Evolutionary conservation across 2,888 invertebrate species (phyloP), one percentile per base, ranked within the genome.

Genomic region (Lymantria dispar): DNA sequence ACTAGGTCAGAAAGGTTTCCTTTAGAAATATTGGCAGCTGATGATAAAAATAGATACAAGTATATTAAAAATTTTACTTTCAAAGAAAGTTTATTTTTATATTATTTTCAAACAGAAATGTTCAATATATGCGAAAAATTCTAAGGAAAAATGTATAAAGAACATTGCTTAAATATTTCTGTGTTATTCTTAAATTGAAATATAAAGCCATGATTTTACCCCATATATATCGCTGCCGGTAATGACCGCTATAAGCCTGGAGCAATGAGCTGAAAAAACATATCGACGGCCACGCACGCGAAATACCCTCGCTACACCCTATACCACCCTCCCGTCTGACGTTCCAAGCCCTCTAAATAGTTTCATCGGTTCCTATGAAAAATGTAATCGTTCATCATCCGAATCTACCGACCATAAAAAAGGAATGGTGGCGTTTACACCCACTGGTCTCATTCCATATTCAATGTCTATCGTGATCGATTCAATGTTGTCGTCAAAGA

Each of bases 231-330:
- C 80, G 71, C 69, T 72, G 67, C 65, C 84, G 81, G 83, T 86
- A 87, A 89, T 84, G 87, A 84, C 77, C 78, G 65, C 82, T 73
- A 85, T 87, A 86, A 85, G 83, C 79, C 78, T 68, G 64, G 63
- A 76, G 85, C 85, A 86, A 87, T 87, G 87, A 84, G 78, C 78
- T 76, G 85, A 78, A 81, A 84, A 87, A 85, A 78, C 79, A 76
- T 78, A 80, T 80, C 69, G 77, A 58, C 70, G 73, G 69, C 76
- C 70, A 78, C 78, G 76, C 76, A 74, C 74, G 73, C 77, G 70
- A 69, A 71, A 68, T 51, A 54, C 59, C 48, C 48, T 43, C 31
- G 40, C 12, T 42, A 42, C 31, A 15, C 37, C 37, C 40, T 10
- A 45, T 22, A 44, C 38, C 43, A 45, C 50, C 50, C 59, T 51